These are phyloP conservation scores for Rhizoglyphus robini DNA, from an alignment of 1,140 invertebrate genomes.

Conservation along the genomic window DNA sequence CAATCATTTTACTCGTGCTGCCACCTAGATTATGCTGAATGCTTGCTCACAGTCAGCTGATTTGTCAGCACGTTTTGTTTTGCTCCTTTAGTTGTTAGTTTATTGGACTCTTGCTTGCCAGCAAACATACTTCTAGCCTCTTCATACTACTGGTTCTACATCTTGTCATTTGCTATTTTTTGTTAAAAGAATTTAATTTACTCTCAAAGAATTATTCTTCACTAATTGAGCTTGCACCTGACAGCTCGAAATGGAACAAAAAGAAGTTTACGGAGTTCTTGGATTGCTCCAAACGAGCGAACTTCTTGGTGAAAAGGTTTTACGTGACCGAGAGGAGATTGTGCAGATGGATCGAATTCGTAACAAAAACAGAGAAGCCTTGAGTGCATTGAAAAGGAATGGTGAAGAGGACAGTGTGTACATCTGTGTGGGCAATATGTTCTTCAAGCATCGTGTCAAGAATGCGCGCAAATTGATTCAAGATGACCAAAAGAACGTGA, in stretches of 20 bases:
- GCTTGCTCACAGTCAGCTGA: not conserved
- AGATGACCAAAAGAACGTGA: not conserved
- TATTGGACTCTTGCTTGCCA: too few relatives aligned
- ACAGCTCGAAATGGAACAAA: not conserved
- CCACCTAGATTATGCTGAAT: not conserved
- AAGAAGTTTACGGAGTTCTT: slow-evolving; percentile 9
- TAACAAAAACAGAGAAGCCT: slow-evolving; percentile 23
- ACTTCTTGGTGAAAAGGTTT: slow-evolving; percentile 7
- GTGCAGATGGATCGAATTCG: slow-evolving; percentile 14
- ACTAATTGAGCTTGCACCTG: too few relatives aligned
- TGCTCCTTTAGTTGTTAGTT: too few relatives aligned
- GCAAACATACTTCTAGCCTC: not conserved
- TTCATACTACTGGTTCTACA: too few relatives aligned
- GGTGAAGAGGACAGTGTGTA: not conserved
- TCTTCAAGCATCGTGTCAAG: not conserved
- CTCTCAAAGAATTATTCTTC: too few relatives aligned
- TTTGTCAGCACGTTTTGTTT: too few relatives aligned
- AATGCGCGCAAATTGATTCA: not conserved
- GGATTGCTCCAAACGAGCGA: slow-evolving; percentile 9
- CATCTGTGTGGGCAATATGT: slow-evolving; percentile 9
- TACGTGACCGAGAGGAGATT: slow-evolving; percentile 8
- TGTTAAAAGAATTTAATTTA: too few relatives aligned
- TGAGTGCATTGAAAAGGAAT: slow-evolving; percentile 8
- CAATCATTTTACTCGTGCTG: not conserved
- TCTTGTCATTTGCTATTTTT: too few relatives aligned